Evolutionary conservation across 2,113 vertebrate species (phyloP).

Genomic region (Perca fluviatilis): DNA sequence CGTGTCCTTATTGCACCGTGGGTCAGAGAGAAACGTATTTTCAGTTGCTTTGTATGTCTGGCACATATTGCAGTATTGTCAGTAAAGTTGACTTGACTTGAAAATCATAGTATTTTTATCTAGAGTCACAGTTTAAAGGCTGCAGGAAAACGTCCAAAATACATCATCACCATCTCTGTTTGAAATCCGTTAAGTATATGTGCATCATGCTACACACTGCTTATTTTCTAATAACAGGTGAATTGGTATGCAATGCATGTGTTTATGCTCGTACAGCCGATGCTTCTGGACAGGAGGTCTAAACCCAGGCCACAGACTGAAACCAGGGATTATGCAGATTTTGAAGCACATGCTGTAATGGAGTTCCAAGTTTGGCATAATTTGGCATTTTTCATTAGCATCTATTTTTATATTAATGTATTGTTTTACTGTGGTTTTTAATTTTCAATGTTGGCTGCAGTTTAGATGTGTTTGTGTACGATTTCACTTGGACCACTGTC

Average conservation of each 20-base stretch:
- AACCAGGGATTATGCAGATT: constrained; percentile 57
- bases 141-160: neutral
- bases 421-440: neutral
- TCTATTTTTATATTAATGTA: neutral
- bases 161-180: neutral
- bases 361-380: neutral
- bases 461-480: neutral
- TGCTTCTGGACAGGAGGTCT: constrained; percentile 7
- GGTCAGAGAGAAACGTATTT: too few species aligned
- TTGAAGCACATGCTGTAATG: neutral
- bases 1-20: too few species aligned
- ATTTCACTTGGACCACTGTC: neutral
- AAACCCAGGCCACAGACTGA: constrained; percentile 45
- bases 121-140: neutral
- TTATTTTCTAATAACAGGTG: constrained; percentile 18
- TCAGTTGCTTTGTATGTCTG: too few species aligned
- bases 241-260: constrained; percentile 27
- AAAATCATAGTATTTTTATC: neutral
- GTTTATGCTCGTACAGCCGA: neutral
- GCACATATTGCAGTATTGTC: too few species aligned
- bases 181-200: neutral
- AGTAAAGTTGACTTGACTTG: too few species aligned
- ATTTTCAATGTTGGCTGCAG: neutral
- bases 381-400: neutral
- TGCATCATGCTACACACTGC: neutral